These are phyloP conservation scores for Drosophila malerkotliana DNA, from an alignment of 1,140 invertebrate genomes.

Conservation along the genomic window DNA sequence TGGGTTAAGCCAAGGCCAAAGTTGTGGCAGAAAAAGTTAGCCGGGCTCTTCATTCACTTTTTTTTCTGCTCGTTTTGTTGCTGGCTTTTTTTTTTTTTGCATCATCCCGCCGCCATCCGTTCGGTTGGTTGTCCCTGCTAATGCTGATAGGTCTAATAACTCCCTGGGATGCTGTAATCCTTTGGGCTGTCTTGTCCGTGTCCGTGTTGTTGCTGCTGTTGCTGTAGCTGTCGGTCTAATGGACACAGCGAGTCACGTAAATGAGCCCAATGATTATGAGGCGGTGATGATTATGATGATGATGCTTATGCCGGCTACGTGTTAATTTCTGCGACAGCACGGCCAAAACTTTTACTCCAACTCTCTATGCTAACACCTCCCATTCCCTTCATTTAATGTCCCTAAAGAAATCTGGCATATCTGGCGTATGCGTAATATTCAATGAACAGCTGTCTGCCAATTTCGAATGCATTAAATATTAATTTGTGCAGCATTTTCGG, in stretches of 20 bases:
- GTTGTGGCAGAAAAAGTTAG: constrained; percentile 63
- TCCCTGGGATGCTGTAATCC: constrained; percentile 74
- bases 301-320: constrained; percentile 61
- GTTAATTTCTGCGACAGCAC: constrained; percentile 73
- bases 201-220: background rate
- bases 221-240: constrained; percentile 51
- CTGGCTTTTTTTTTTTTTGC: constrained; percentile 22
- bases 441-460: constrained; percentile 60
- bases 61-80: constrained; percentile 20
- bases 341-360: constrained; percentile 31
- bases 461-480: constrained; percentile 70
- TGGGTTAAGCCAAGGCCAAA: constrained; percentile 68
- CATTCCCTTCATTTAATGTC: background rate
- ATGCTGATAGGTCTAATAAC: constrained; percentile 79
- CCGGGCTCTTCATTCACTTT: constrained; percentile 16
- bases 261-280: constrained; percentile 73
- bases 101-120: constrained; percentile 7
- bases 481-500: constrained; percentile 66
- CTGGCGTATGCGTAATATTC: constrained; percentile 73
- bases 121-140: constrained; percentile 31
- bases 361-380: background rate
- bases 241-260: constrained; percentile 74
- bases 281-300: constrained; percentile 61
- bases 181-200: constrained; percentile 60
- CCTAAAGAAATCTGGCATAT: background rate